These are phyloP conservation scores for Diorhabda sublineata DNA, from an alignment of 1,140 invertebrate genomes.

Conservation along the genomic window DNA sequence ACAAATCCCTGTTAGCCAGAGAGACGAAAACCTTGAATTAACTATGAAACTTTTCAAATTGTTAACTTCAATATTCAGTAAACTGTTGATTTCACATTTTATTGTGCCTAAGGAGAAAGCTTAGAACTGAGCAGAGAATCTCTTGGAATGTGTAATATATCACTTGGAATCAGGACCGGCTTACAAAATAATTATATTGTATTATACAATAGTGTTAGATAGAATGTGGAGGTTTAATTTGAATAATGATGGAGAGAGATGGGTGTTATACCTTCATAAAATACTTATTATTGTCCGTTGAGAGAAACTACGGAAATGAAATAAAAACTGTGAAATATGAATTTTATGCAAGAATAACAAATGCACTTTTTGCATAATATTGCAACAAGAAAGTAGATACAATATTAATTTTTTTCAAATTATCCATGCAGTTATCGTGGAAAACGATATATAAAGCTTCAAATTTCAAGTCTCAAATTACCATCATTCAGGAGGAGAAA, in stretches of 20 bases:
- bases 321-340: too few relatives aligned
- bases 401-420: too few relatives aligned
- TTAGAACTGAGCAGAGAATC: constrained; percentile 2
- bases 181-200: not conserved
- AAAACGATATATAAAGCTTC: too few relatives aligned
- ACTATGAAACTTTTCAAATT: not conserved
- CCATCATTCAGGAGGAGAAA: too few relatives aligned
- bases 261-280: too few relatives aligned
- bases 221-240: not conserved
- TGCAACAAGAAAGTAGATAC: too few relatives aligned
- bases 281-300: too few relatives aligned
- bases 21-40: not conserved
- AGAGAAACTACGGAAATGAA: too few relatives aligned
- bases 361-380: too few relatives aligned
- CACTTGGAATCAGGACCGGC: not conserved
- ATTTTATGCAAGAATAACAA: too few relatives aligned
- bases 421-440: too few relatives aligned
- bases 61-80: not conserved
- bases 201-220: not conserved
- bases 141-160: not conserved
- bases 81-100: constrained; percentile 1
- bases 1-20: not conserved
- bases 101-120: not conserved
- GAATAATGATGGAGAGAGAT: not conserved
- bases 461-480: too few relatives aligned